A percentile compares a stretch with the other conserved stretches of the same genome.
phyloP scores from a whole-genome alignment of 2,113 vertebrate genomes.

The Sus scrofa region T2T-Sscrofa CM000826.6:46151001-46151500 shows the following conservation, averaged over 20 bases:
- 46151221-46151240: conserved; percentile 98
- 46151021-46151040: not conserved
- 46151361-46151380: conserved; percentile 98
- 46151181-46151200: conserved; percentile 89
- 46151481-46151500: too few relatives aligned
- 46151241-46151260: conserved; percentile 96
- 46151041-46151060: not conserved
- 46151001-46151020: not conserved
- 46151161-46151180: conserved; percentile 86
- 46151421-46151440: too few relatives aligned
- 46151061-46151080: not conserved
- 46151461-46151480: too few relatives aligned
- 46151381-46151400: conserved; percentile 87
- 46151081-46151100: too few relatives aligned
- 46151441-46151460: fast-evolving
- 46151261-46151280: conserved; percentile 93
- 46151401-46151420: too few relatives aligned
- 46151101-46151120: not conserved
- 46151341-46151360: conserved; percentile 98
- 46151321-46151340: conserved; percentile 97
- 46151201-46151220: conserved; percentile 95
- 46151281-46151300: conserved; percentile 96
- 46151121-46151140: conserved; percentile 83
- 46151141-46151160: conserved; percentile 88
- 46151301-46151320: conserved; percentile 94